Base-by-base conservation (phyloP, 2,113 vertebrate species). In the Xyliphius kryptos region DNA sequence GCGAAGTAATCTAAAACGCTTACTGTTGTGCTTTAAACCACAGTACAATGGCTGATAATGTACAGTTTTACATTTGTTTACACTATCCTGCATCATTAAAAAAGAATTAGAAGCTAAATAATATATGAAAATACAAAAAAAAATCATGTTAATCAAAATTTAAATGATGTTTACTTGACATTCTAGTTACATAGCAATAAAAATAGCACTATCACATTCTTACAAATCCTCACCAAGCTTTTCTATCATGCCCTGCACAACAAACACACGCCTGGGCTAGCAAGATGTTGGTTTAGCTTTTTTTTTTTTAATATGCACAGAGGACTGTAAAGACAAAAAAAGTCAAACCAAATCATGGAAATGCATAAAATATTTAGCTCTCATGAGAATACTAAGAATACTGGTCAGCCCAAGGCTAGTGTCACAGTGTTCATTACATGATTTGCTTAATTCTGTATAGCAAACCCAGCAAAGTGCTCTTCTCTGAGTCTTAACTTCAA, bases 401-500 rank as follows among this genome's bases (percentile, higher is more conserved):
- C 43, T 49, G 52, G 47, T 62, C 63, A 62, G 60, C 66, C 52
- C 43, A 67, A 54, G 49, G 70, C 66, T 72, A 52, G 59, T 55
- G 43, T 73, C 71, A 73, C 71, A 73, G 71, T 73, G n/a, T n/a
- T 64, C 56, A 38, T 60, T 37, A 69, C 36, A 56, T 37, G 47
- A 61, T n/a, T n/a, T n/a, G n/a, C n/a, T n/a, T n/a, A n/a, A n/a
- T n/a, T n/a, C n/a, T 57, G 63, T 58, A 22, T 14, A 22, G 59
- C 57, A 66, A 51, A 52, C 56, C 65, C 22, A 48, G 49, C 37
- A 36, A 48, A 72, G n/a, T n/a, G n/a, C n/a, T n/a, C n/a, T 56
- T 56, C 32, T 41, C 47, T 48, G 38, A 63, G 57, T 32, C 64
- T 40, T 60, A 49, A 54, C 16, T 55, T 55, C 14, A 62, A 37